Evolutionary conservation across 2,888 invertebrate species (phyloP), one percentile per base, ranked within the genome.

Genomic region (Altica lythri): DNA sequence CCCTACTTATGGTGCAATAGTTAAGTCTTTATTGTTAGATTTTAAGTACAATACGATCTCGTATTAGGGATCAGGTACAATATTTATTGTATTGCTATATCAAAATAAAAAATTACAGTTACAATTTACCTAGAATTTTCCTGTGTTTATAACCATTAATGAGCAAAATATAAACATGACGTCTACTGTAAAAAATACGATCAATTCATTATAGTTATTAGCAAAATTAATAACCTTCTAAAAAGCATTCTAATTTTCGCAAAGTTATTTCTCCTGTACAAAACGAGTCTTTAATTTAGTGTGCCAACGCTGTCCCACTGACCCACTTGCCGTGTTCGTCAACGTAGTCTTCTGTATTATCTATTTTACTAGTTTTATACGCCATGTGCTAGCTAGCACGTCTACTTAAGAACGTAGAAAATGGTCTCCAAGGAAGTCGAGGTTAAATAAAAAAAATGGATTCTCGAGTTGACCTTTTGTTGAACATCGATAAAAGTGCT

Each of bases 211-310:
- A 18, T 38, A n/a, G n/a, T 19, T 19, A 22, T 38, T 38, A 38
- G 22, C 22, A 34, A 34, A 34, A 34, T 34, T n/a, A n/a, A 14
- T 9, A 16, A 34, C 38, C 22, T 38, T 38, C 38, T 19, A 38
- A 38, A 38, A 19, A 4, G 38, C 38, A 38, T 6, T 38, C 38
- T 22, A 38, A 38, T 38, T 38, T 38, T 38, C 22, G 22, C 38
- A 19, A 38, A 38, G 13, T 37, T 17, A 16, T 38, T 13, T 19
- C 38, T 38, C 10, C 8, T n/a, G 12, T 38, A 19, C 10, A 19
- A 38, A 38, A 38, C 30, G 43, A 43, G 43, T 17, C 25, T 42
- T 43, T 43, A 29, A 43, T 43, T 43, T 43, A 27, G 43, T 29
- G 27, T 3, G 43, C 43, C 17, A 43, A 43, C 29, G 29, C 8